Conservation (phyloP, 1,140 invertebrate species). For the Apis dorsata region DNA sequence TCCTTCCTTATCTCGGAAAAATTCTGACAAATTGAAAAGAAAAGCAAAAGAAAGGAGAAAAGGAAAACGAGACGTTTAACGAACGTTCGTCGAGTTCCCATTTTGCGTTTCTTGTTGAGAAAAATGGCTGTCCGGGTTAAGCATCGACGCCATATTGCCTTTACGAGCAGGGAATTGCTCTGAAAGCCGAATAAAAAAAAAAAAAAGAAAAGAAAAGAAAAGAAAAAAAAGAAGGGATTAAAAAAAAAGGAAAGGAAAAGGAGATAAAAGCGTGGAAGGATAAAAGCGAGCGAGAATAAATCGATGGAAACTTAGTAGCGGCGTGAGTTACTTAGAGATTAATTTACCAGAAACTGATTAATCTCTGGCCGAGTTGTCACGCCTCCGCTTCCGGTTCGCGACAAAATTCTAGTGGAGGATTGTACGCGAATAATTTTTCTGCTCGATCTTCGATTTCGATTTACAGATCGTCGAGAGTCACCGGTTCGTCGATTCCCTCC, state of each 20-base stretch:
- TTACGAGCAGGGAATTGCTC: background rate
- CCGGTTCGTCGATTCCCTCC: background rate
- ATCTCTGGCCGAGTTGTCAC: conserved; percentile 16
- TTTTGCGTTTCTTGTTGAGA: background rate
- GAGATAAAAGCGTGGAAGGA: background rate
- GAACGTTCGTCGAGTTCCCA: background rate
- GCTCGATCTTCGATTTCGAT: conserved; percentile 2
- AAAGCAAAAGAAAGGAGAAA: background rate
- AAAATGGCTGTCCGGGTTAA: conserved; percentile 19
- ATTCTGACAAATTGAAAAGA: background rate
- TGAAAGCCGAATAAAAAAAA: background rate
- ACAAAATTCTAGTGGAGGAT: background rate
- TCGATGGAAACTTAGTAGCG: background rate
- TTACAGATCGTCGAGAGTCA: background rate
- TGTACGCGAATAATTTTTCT: background rate
- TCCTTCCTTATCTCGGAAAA: background rate
- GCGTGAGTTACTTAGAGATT: conserved; percentile 27
- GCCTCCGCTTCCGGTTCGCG: conserved; percentile 24
- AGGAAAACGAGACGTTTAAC: background rate
- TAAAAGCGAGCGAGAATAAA: background rate
- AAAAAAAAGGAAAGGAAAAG: background rate
- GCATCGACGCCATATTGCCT: conserved; percentile 19
- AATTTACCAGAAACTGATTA: conserved; percentile 23
- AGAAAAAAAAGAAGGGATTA: too few species aligned
- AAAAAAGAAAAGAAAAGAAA: too few species aligned